A percentile compares a stretch with the other conserved stretches of the same genome.
Conservation (phyloP, 2,888 invertebrate genomes). For the Scrobipalpa costella region DNA sequence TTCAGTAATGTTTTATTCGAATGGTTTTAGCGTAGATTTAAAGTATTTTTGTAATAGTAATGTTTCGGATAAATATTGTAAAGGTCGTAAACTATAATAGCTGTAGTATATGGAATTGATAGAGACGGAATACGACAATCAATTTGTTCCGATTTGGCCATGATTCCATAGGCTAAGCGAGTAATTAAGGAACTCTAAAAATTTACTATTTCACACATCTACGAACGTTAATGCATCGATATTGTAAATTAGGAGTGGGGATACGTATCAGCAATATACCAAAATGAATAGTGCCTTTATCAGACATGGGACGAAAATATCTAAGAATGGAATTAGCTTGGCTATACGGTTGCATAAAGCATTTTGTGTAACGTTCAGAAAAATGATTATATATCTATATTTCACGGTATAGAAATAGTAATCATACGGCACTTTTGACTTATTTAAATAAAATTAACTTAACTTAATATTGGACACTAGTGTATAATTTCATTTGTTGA, state of each 20-base stretch:
- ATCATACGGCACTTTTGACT: constrained; percentile 76
- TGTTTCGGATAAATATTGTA: constrained; percentile 68
- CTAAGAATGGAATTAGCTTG: constrained; percentile 48
- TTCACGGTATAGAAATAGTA: constrained; percentile 80
- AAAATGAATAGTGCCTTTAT: constrained; percentile 78
- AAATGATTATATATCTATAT: constrained; percentile 81
- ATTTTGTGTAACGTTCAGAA: constrained; percentile 47
- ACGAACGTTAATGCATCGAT: constrained; percentile 67
- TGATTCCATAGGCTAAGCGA: neutral
- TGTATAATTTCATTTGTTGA: constrained; percentile 69
- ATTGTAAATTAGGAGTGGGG: constrained; percentile 78
- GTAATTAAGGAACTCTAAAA: constrained; percentile 28
- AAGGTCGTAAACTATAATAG: constrained; percentile 46
- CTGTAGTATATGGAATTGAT: constrained; percentile 15
- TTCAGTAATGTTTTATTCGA: constrained; percentile 69
- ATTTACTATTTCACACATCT: constrained; percentile 67
- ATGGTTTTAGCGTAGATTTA: constrained; percentile 74
- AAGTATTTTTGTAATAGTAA: constrained; percentile 80
- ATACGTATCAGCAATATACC: constrained; percentile 80
- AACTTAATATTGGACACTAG: constrained; percentile 56
- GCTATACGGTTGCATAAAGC: constrained; percentile 52
- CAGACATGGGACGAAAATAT: constrained; percentile 61
- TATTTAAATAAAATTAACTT: constrained; percentile 57
- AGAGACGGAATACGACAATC: neutral
- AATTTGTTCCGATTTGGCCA: constrained; percentile 16